phyloP scores from a whole-genome alignment of 1,140 invertebrate species.

The Zaprionus davidi region DNA sequence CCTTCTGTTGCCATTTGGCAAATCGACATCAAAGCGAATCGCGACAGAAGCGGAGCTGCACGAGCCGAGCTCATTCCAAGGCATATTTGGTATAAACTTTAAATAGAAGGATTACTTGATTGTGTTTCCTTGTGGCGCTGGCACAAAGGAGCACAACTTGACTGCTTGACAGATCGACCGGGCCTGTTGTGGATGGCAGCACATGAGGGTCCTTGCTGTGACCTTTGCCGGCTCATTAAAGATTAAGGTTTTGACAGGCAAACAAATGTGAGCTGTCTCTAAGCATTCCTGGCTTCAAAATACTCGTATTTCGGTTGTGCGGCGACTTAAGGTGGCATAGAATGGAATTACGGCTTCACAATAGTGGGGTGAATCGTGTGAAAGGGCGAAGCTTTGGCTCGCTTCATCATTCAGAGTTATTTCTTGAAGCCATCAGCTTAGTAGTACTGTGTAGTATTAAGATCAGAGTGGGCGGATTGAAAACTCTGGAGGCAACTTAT shows the following conservation, averaged over 20 bases:
- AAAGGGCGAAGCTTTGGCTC: background rate
- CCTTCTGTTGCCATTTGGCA: too few relatives aligned
- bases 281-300: constrained; percentile 2
- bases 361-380: background rate
- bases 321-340: background rate
- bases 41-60: background rate
- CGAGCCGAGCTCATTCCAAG: constrained; percentile 8
- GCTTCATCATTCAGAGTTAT: constrained; percentile 5
- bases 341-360: background rate
- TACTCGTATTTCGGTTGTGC: background rate
- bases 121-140: background rate
- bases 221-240: constrained; percentile 31
- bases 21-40: constrained; percentile 31
- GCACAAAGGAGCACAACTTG: constrained; percentile 3
- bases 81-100: constrained; percentile 26
- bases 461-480: background rate
- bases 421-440: background rate
- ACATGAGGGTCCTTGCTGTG: constrained; percentile 8
- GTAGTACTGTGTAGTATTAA: background rate
- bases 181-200: background rate
- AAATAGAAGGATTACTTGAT: constrained; percentile 28
- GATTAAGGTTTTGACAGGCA: constrained; percentile 26
- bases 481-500: background rate
- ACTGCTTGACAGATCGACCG: constrained; percentile 6
- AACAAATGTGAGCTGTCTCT: constrained; percentile 26